Conservation (phyloP, 2,797 vertebrate species). For the Cuculus canorus region DNA sequence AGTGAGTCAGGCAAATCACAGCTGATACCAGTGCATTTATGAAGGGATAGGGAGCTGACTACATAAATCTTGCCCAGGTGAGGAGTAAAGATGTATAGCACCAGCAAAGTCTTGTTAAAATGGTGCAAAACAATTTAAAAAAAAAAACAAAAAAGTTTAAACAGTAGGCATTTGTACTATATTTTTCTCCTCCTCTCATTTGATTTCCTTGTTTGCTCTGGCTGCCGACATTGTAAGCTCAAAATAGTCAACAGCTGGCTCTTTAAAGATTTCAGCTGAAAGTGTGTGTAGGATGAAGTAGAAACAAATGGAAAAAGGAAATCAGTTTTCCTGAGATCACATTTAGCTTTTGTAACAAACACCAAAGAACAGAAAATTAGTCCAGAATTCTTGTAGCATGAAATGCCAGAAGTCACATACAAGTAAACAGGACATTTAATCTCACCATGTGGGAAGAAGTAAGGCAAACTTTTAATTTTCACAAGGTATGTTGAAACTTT, state of each 20-base stretch:
- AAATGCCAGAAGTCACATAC: background rate
- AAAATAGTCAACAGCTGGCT: background rate
- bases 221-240: background rate
- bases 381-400: background rate
- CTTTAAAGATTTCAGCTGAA: background rate
- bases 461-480: background rate
- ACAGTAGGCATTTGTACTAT: background rate
- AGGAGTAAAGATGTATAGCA: background rate
- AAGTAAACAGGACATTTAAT: background rate
- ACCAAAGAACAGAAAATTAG: background rate
- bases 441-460: background rate
- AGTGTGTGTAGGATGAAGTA: background rate
- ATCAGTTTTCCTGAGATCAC: background rate
- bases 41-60: background rate
- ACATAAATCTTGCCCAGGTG: accelerated
- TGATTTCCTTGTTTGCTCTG: background rate
- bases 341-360: background rate
- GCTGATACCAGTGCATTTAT: background rate
- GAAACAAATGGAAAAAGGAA: background rate
- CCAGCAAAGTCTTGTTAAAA: background rate
- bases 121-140: background rate
- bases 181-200: background rate
- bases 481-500: background rate
- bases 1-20: background rate
- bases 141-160: background rate